Percentiles rank a stretch among this genome's conserved stretches.
Conservation (phyloP, 64 coral and sea anemone species). For the Actinia equina region DNA sequence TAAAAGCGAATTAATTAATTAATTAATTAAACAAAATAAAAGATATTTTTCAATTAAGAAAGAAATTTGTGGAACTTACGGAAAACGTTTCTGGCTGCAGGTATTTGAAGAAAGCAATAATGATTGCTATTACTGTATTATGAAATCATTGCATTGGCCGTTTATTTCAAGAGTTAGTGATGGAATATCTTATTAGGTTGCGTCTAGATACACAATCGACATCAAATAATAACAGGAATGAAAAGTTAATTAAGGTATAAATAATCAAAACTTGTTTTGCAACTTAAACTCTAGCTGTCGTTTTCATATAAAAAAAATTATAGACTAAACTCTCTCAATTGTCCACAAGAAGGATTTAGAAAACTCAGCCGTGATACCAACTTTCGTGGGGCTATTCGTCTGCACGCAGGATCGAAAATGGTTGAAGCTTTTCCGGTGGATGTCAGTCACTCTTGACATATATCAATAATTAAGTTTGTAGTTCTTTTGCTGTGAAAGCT, state of each 20-base stretch:
- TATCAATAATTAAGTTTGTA: background rate
- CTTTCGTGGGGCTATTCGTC: too few species aligned
- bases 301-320: background rate
- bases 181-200: background rate
- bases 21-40: too few species aligned
- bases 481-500: background rate
- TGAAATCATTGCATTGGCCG: background rate
- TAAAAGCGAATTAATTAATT: too few species aligned
- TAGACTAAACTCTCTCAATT: too few species aligned
- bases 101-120: too few species aligned
- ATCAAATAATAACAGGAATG: background rate
- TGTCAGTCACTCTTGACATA: background rate
- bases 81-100: too few species aligned
- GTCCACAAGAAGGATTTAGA: background rate
- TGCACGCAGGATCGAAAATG: background rate
- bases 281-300: too few species aligned
- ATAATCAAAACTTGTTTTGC: background rate
- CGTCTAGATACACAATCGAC: background rate
- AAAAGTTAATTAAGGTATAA: background rate
- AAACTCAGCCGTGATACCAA: too few species aligned
- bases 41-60: too few species aligned
- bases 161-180: background rate
- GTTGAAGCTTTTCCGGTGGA: background rate
- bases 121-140: too few species aligned
- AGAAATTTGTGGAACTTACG: too few species aligned